Conservation (phyloP, 2,888 invertebrate species). For the Hydropsyche betteni region DNA sequence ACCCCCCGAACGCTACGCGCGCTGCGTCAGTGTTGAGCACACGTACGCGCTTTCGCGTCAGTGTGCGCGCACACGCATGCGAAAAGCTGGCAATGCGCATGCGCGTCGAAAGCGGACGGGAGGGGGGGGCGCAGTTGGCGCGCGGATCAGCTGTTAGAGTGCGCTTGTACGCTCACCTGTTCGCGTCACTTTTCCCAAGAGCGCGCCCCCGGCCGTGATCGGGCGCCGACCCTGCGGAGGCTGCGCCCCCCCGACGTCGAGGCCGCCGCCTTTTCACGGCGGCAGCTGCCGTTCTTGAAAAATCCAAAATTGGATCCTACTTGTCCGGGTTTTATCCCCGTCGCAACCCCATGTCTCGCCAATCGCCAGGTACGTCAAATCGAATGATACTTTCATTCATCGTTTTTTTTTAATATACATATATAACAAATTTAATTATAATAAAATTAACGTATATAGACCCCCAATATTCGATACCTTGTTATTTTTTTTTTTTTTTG, state of each 20-base stretch:
- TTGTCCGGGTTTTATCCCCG: background rate
- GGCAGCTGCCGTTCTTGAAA: conserved; percentile 1
- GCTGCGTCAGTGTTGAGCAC: no score
- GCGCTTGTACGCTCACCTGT: background rate
- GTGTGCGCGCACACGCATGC: background rate
- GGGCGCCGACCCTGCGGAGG: background rate
- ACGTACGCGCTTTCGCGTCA: background rate
- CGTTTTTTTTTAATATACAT: background rate
- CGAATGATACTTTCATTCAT: background rate
- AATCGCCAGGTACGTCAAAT: background rate
- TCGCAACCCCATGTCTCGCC: background rate
- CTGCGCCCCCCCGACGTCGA: background rate
- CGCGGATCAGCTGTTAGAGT: conserved; percentile 3
- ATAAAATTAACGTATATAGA: no score
- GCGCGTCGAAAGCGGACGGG: background rate
- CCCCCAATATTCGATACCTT: no score
- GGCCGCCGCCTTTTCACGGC: background rate
- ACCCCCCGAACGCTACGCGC: no score
- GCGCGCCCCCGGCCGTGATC: background rate
- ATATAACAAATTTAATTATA: no score
- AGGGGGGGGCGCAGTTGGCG: conserved; percentile 10
- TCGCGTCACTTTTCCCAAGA: background rate
- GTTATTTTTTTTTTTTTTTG: no score
- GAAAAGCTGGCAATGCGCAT: background rate
- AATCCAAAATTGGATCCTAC: background rate